Base-by-base conservation (phyloP, 2,113 vertebrate species). In the Boleophthalmus pectinirostris region DNA sequence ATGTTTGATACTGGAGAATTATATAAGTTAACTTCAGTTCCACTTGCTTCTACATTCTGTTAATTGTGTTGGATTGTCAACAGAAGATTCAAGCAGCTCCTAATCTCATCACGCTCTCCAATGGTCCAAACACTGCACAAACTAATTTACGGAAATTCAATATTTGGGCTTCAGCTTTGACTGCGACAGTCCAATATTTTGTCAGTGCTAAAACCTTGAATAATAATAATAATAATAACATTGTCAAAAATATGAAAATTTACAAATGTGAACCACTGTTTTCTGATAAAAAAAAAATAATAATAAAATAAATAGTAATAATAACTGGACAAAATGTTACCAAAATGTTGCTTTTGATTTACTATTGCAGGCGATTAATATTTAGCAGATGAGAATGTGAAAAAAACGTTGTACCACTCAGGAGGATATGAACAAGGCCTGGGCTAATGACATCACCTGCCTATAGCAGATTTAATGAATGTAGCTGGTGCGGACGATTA, bases 361-460 rank as follows among this genome's bases (percentile, higher is more conserved):
- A 43, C 35, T 25, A 66, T 20, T 16, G 35, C 61, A 16, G 58
- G 35, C 38, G 7, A n/a, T 60, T 69, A 58, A 54, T 66, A 23
- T 74, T 77, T 66, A 74, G 20, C 67, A 20, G 61, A 64, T 23
- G 54, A 29, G 54, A 70, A 70, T 63, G 66, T 66, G 73, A 29
- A 33, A 57, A 57, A 67, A 58, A 66, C 53, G 65, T 23, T 4
- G 9, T 5, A 74, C 61, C 56, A 71, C 66, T 69, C 56, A 58
- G 68, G 29, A 63, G 60, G 60, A 64, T 64, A 64, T 64, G 61
- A 64, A 21, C 43, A 45, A 67, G 43, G 69, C 47, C 63, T 23
- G 38, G 20, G 74, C 38, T 53, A 51, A 75, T 88, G 80, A 83
- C 85, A 81, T 89, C 85, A 87, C 77, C 82, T 77, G 70, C 74